Conservation (phyloP, 37 sponge, comb jelly and placozoan species). For the Petrosia ficiformis region DNA sequence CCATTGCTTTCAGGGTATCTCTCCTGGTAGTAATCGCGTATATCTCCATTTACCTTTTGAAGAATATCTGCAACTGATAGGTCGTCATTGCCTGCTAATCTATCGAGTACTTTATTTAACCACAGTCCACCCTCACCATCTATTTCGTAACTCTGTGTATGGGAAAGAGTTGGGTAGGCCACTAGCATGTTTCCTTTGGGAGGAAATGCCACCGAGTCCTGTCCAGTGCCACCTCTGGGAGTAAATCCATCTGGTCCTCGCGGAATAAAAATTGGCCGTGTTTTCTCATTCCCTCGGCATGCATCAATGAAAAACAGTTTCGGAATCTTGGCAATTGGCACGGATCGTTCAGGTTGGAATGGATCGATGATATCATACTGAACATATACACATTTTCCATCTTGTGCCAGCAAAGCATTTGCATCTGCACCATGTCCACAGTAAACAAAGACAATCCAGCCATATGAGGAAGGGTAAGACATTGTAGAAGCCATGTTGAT, state of each 20-base stretch:
- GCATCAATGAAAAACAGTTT: slow-evolving; percentile 10
- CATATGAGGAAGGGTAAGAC: slow-evolving; percentile 6
- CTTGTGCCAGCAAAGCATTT: slow-evolving; percentile 13
- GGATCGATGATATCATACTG: neutral
- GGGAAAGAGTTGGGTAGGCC: neutral
- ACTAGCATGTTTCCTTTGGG: neutral
- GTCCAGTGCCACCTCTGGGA: neutral
- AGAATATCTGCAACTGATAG: slow-evolving; percentile 20
- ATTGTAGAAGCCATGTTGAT: neutral
- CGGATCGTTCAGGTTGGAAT: neutral
- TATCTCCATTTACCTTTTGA: slow-evolving; percentile 5
- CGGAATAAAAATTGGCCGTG: neutral
- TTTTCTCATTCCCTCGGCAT: neutral
- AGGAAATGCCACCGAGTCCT: neutral
- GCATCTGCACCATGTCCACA: slow-evolving; percentile 42
- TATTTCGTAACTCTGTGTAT: neutral
- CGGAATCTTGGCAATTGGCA: neutral
- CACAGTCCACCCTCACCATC: neutral
- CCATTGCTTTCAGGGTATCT: neutral
- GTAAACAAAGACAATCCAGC: slow-evolving; percentile 43
- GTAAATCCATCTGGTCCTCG: too few species aligned
- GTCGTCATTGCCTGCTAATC: slow-evolving; percentile 1
- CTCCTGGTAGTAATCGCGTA: neutral
- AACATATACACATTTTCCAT: neutral
- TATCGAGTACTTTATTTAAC: slow-evolving; percentile 2